Conservation (phyloP, 2,888 invertebrate species). For the Tribolium freemani region DNA sequence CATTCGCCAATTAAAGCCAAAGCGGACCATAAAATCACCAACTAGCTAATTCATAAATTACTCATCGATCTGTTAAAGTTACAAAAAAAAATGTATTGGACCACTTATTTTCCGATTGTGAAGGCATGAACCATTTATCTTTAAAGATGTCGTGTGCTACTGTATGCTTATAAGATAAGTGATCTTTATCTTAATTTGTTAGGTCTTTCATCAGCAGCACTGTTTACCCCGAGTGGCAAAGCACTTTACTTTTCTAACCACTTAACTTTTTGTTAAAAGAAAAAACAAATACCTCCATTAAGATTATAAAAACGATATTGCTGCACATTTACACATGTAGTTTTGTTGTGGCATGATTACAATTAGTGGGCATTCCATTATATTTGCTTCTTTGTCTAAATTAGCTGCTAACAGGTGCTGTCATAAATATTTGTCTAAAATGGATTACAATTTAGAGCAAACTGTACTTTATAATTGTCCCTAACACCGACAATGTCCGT, state of each 20-base stretch:
- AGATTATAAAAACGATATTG: constrained; percentile 48
- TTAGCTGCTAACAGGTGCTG: constrained; percentile 18
- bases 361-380: constrained; percentile 37
- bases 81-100: not conserved
- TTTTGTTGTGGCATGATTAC: constrained; percentile 38
- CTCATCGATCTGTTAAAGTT: constrained; percentile 17
- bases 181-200: constrained; percentile 54
- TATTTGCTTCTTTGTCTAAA: constrained; percentile 15
- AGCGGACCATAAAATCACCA: constrained; percentile 24
- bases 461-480: not conserved
- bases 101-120: not conserved
- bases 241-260: constrained; percentile 51
- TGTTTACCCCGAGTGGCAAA: constrained; percentile 51
- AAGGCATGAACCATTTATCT: not conserved
- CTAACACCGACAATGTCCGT: no score
- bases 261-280: constrained; percentile 51
- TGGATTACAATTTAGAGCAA: constrained; percentile 1
- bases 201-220: constrained; percentile 46
- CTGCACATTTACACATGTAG: constrained; percentile 40
- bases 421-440: constrained; percentile 22
- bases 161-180: constrained; percentile 36
- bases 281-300: constrained; percentile 52
- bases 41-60: constrained; percentile 27
- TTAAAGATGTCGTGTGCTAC: constrained; percentile 19
- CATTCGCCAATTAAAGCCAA: constrained; percentile 37